Percentiles rank a stretch among this genome's conserved stretches.
Conservation (phyloP, 2,113 vertebrate species). For the Pimephales promelas region DNA sequence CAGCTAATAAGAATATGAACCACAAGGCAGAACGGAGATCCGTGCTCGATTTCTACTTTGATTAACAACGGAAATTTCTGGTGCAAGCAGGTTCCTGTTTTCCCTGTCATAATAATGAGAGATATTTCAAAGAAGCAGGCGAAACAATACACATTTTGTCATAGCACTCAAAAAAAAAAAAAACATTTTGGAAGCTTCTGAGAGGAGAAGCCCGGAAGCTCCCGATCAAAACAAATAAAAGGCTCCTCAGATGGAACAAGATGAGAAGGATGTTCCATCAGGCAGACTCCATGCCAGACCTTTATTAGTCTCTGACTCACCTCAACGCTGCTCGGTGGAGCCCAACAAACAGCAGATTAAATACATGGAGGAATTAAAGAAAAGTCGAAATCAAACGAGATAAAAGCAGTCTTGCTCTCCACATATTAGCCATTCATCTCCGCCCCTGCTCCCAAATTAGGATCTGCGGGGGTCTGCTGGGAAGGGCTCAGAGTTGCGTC, state of each 20-base stretch:
- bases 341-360: slow-evolving; percentile 31
- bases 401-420: slow-evolving; percentile 6
- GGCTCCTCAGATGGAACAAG: slow-evolving; percentile 34
- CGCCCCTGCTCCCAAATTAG: slow-evolving; percentile 23
- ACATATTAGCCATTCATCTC: slow-evolving; percentile 31
- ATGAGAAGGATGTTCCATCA: slow-evolving; percentile 41
- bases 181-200: neutral
- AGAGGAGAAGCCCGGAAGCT: slow-evolving; percentile 22
- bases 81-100: neutral
- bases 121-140: neutral
- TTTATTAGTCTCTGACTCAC: slow-evolving; percentile 39
- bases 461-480: slow-evolving; percentile 39
- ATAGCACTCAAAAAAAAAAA: neutral
- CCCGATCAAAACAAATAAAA: slow-evolving; percentile 29
- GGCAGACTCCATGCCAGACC: slow-evolving; percentile 29
- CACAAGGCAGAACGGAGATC: neutral
- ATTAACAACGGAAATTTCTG: neutral
- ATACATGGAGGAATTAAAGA: slow-evolving; percentile 37
- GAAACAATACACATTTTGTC: slow-evolving; percentile 20
- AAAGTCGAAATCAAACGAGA: slow-evolving; percentile 33
- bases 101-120: neutral
- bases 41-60: neutral
- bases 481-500: slow-evolving; percentile 35
- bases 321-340: neutral
- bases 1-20: neutral